These are phyloP conservation scores for Opisthocomus hoazin DNA, from an alignment of 2,113 vertebrate genomes.

Conservation along the genomic window DNA sequence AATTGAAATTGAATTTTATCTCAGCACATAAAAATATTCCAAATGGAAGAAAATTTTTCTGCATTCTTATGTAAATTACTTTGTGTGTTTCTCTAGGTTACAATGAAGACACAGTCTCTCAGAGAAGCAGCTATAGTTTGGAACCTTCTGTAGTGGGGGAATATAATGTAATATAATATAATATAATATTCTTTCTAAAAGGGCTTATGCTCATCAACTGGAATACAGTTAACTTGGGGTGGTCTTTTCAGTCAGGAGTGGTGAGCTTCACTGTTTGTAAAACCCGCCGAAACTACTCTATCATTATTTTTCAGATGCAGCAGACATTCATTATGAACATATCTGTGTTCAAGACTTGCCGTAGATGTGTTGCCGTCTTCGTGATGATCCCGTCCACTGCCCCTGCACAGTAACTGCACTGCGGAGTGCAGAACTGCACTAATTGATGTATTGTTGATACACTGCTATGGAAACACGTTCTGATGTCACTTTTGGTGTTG, in stretches of 20 bases:
- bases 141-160: background rate
- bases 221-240: background rate
- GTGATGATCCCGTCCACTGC: background rate
- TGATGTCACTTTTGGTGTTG: background rate
- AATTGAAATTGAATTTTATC: background rate
- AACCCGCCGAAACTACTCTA: background rate
- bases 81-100: background rate
- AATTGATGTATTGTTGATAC: background rate
- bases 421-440: background rate
- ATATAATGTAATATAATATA: background rate
- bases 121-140: background rate
- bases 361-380: background rate
- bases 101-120: background rate
- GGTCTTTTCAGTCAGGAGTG: background rate
- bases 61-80: background rate
- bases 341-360: background rate
- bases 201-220: background rate
- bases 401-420: background rate
- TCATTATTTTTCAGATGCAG: background rate
- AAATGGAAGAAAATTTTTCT: background rate
- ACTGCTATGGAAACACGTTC: accelerated
- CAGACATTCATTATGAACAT: background rate
- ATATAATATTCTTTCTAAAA: background rate
- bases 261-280: background rate
- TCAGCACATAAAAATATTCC: background rate